Conservation (phyloP, 2,888 invertebrate genomes). For the Brenthis hecate region DNA sequence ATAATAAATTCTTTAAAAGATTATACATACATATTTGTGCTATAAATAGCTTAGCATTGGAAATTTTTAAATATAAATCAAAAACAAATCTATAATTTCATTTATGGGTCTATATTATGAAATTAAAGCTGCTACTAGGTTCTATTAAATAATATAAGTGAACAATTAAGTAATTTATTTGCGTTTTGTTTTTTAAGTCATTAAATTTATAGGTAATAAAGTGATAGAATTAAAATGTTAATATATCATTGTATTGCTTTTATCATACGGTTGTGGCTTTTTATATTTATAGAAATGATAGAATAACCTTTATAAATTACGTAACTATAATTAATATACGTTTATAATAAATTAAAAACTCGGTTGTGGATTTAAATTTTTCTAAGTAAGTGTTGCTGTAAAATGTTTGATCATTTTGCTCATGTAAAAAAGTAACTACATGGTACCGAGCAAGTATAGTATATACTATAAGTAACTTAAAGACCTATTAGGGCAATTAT, state of each 20-base stretch:
- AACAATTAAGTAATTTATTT: too few relatives aligned
- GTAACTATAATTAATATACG: too few relatives aligned
- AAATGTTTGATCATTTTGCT: constrained; percentile 1
- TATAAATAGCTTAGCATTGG: not conserved
- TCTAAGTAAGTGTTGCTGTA: not conserved
- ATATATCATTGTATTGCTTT: too few relatives aligned
- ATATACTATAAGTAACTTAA: not conserved
- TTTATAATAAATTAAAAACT: too few relatives aligned
- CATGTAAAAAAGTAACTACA: constrained; percentile 5
- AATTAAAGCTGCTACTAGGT: too few relatives aligned
- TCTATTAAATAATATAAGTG: too few relatives aligned
- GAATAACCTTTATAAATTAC: too few relatives aligned
- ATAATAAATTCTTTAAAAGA: constrained; percentile 2
- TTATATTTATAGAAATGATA: not conserved
- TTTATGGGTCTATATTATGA: not conserved
- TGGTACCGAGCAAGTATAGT: not conserved
- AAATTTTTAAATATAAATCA: too few relatives aligned
- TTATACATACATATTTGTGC: constrained; percentile 1
- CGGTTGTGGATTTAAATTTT: not conserved
- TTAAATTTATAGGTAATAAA: too few relatives aligned
- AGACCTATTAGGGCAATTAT: constrained; percentile 24
- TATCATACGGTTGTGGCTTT: not conserved
- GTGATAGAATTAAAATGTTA: too few relatives aligned
- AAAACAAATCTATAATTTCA: not conserved
- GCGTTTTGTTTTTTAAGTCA: too few relatives aligned